phyloP scores from a whole-genome alignment of 2,113 vertebrate species.

The Epinephelus lanceolatus region DNA sequence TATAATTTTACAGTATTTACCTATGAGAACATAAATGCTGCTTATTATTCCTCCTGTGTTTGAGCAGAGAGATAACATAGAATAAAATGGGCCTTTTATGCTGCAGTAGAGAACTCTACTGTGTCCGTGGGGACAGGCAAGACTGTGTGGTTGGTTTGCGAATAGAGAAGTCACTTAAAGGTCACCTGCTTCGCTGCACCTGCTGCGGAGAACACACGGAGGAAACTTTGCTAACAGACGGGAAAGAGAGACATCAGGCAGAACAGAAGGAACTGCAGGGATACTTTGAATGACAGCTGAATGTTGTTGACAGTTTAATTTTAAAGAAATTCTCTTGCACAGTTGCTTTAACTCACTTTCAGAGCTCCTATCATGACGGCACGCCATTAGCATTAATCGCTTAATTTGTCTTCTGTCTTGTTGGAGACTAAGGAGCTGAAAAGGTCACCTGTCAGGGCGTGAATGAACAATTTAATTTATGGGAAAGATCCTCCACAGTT shows the following conservation, averaged over 20 bases:
- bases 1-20: constrained; percentile 11
- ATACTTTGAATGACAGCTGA: background rate
- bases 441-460: constrained; percentile 38
- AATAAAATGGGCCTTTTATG: constrained; percentile 24
- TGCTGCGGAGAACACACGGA: constrained; percentile 11
- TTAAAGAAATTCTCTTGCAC: background rate
- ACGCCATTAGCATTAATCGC: constrained; percentile 15
- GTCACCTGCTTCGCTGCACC: constrained; percentile 26
- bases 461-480: constrained; percentile 24
- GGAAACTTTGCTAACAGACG: constrained; percentile 19
- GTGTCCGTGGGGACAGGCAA: constrained; percentile 38
- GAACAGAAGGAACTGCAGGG: background rate
- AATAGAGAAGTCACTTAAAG: constrained; percentile 51
- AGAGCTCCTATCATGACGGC: background rate
- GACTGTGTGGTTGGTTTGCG: constrained; percentile 28
- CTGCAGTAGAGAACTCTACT: background rate
- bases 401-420: constrained; percentile 29
- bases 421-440: constrained; percentile 25
- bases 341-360: constrained; percentile 10
- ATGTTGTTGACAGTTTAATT: background rate
- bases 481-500: constrained; percentile 9
- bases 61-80: constrained; percentile 33
- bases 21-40: constrained; percentile 12
- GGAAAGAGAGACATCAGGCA: constrained; percentile 12
- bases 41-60: constrained; percentile 36